phyloP scores from a whole-genome alignment of 2,888 invertebrate species.

The Uropetala carovei region DNA sequence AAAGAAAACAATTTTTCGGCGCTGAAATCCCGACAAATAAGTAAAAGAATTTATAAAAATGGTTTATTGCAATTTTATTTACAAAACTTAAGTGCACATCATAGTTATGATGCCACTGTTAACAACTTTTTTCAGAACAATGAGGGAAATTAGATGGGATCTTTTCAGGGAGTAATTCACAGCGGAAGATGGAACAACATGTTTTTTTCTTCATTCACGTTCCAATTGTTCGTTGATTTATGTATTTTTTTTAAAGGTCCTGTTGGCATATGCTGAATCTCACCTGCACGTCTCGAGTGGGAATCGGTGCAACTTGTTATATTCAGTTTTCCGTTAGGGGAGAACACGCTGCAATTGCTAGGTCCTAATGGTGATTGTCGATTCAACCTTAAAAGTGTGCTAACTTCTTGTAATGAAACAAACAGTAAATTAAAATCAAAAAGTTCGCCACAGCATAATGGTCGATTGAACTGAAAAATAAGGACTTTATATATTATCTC shows the following conservation, averaged over 20 bases:
- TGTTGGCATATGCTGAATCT: conserved; percentile 21
- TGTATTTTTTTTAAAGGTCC: conserved; percentile 12
- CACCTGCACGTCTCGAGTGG: neutral
- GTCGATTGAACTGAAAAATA: neutral
- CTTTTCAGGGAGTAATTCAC: conserved; percentile 50
- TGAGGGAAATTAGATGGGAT: conserved; percentile 44
- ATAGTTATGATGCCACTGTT: conserved; percentile 47
- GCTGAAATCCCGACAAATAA: neutral
- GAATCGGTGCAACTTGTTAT: neutral
- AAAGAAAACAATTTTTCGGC: no score
- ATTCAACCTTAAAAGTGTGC: conserved; percentile 48
- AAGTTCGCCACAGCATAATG: conserved; percentile 1
- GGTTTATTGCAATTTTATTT: conserved; percentile 64
- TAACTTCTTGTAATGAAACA: conserved; percentile 15
- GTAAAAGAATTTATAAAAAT: conserved; percentile 1
- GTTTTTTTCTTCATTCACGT: neutral
- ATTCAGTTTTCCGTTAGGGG: neutral
- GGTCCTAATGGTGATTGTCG: conserved; percentile 54
- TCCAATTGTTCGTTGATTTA: neutral
- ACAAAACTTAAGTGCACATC: conserved; percentile 57
- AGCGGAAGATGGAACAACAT: conserved; percentile 54
- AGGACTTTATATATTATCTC: neutral
- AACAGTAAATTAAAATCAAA: conserved; percentile 4
- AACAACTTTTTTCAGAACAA: conserved; percentile 61
- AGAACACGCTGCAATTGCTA: conserved; percentile 25